phyloP scores from a whole-genome alignment of 2,113 vertebrate genomes.

The Eleginops maclovinus region DNA sequence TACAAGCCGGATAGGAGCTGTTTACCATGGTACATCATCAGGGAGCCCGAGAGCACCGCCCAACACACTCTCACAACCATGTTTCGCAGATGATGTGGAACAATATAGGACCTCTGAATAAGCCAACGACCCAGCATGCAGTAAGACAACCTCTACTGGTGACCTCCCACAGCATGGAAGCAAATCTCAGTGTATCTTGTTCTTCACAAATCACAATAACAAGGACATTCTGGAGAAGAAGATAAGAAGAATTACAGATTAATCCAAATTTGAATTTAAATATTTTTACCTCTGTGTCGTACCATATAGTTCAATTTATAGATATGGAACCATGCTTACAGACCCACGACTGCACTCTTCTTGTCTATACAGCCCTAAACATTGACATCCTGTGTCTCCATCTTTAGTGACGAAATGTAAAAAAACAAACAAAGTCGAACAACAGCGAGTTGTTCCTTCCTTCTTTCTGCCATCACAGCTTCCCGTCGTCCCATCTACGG shows the following conservation, averaged over 20 bases:
- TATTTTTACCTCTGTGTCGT: background rate
- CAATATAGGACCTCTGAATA: conserved; percentile 33
- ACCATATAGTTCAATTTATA: background rate
- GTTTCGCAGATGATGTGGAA: conserved; percentile 39
- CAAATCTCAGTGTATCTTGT: background rate
- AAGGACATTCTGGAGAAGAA: background rate
- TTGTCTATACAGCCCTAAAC: conserved; percentile 25
- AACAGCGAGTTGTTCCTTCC: conserved; percentile 64
- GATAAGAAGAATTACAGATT: background rate
- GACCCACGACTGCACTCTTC: conserved; percentile 9
- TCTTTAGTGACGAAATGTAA: conserved; percentile 50
- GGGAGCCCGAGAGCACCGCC: conserved; percentile 42
- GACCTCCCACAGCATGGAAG: background rate
- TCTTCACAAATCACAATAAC: background rate
- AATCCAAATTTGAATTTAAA: conserved; percentile 14
- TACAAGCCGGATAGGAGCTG: conserved; percentile 53
- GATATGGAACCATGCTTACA: background rate
- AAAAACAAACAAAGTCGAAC: conserved; percentile 61
- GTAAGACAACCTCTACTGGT: conserved; percentile 8
- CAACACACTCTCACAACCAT: conserved; percentile 18
- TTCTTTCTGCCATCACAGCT: conserved; percentile 43
- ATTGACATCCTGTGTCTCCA: conserved; percentile 63
- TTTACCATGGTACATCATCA: conserved; percentile 53
- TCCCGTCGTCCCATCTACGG: conserved; percentile 38
- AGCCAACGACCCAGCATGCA: conserved; percentile 26